A percentile compares a stretch with the other conserved stretches of the same genome.
Conservation (phyloP, 2,888 invertebrate genomes). For the Tipula confusa region DNA sequence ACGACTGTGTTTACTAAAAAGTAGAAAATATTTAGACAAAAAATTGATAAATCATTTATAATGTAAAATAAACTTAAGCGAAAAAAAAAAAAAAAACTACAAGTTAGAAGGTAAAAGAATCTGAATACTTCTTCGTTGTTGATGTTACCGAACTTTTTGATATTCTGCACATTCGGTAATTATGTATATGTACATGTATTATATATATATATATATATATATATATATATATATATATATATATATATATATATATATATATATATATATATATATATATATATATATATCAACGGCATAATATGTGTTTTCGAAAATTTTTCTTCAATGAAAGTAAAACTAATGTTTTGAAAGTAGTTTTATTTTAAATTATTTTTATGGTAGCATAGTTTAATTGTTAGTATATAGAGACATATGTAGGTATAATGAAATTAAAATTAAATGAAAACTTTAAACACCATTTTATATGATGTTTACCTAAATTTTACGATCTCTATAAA, state of each 20-base stretch:
- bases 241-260: too few relatives aligned
- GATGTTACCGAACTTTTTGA: not conserved
- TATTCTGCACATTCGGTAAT: not conserved
- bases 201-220: too few relatives aligned
- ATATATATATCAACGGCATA: too few relatives aligned
- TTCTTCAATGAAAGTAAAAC: slow-evolving; percentile 4
- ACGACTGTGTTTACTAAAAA: not conserved
- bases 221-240: too few relatives aligned
- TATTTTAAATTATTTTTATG: not conserved
- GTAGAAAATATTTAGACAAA: not conserved
- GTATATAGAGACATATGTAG: not conserved
- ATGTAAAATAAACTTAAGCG: not conserved
- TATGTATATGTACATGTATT: too few relatives aligned
- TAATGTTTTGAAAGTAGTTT: not conserved
- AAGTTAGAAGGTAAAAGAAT: not conserved
- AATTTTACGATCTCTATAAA: not conserved
- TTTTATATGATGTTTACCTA: not conserved
- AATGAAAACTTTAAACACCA: not conserved
- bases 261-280: too few relatives aligned
- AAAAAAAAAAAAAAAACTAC: too few relatives aligned
- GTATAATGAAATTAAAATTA: not conserved
- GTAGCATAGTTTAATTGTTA: not conserved
- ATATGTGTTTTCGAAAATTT: too few relatives aligned
- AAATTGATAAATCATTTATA: not conserved
- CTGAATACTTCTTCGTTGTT: not conserved